phyloP scores from a whole-genome alignment of 1,140 invertebrate species.

The Calosoma granatense region DNA sequence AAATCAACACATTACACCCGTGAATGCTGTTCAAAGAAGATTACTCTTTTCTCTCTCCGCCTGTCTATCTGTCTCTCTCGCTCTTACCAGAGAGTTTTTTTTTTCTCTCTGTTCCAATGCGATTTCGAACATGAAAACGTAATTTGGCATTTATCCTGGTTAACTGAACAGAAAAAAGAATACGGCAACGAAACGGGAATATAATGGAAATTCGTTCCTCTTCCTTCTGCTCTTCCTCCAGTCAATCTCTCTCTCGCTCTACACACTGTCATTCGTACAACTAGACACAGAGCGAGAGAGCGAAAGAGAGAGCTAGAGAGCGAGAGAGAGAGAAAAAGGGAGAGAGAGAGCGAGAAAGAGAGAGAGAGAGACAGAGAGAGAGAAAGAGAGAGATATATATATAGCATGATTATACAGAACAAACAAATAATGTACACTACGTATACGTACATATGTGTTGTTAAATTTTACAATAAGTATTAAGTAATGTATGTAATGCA shows the following conservation, averaged over 20 bases:
- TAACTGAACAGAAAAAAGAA: slow-evolving; percentile 15
- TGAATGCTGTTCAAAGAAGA: slow-evolving; percentile 14
- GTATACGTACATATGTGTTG: too few species aligned
- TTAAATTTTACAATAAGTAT: too few species aligned
- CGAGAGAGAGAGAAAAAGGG: too few species aligned
- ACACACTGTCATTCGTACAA: neutral
- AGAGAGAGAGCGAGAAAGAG: too few species aligned
- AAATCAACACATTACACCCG: slow-evolving; percentile 13
- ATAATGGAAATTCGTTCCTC: slow-evolving; percentile 15
- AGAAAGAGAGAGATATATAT: too few species aligned
- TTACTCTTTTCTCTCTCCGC: neutral
- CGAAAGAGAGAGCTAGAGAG: too few species aligned
- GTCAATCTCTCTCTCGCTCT: neutral
- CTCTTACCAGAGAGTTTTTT: too few species aligned
- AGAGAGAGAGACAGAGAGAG: too few species aligned
- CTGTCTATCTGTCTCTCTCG: slow-evolving; percentile 3
- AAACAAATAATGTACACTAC: too few species aligned
- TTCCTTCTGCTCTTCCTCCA: neutral
- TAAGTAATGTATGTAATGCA: too few species aligned
- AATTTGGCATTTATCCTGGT: slow-evolving; percentile 17
- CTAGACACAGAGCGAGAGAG: neutral
- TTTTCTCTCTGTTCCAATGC: too few species aligned
- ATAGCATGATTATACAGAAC: neutral
- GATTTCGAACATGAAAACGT: slow-evolving; percentile 10
- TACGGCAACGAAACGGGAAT: neutral